Conservation (phyloP, 2,113 vertebrate genomes). For the Tapirus terrestris region DNA sequence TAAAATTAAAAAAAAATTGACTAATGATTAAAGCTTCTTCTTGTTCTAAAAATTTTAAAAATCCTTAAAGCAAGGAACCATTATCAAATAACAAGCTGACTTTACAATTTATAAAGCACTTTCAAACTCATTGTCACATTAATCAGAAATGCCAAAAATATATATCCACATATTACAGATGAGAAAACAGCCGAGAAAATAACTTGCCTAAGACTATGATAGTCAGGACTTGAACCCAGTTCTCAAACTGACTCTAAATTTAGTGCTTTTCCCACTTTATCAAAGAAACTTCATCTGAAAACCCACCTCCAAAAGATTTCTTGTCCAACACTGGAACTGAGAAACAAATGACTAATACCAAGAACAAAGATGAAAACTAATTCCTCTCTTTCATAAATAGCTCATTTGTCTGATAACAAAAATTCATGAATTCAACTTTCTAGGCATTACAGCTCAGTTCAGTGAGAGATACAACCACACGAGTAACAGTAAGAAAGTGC, state of each 20-base stretch:
- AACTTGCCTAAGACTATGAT: not conserved
- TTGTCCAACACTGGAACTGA: not conserved
- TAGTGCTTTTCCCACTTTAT: not conserved
- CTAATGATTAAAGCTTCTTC: not conserved
- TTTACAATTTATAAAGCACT: slow-evolving; percentile 14
- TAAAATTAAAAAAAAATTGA: not conserved
- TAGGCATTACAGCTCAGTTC: not conserved
- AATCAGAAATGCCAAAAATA: not conserved
- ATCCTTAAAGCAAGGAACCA: not conserved
- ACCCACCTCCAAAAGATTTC: not conserved
- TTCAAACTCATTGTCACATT: not conserved
- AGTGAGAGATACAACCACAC: not conserved
- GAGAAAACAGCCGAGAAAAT: not conserved
- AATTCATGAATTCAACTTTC: slow-evolving; percentile 18
- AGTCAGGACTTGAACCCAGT: not conserved
- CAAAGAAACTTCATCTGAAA: not conserved
- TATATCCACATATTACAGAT: not conserved
- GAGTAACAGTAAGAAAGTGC: not conserved
- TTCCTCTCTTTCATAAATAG: not conserved
- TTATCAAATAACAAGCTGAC: not conserved
- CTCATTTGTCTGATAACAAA: not conserved
- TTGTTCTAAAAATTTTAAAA: not conserved
- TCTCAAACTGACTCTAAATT: not conserved
- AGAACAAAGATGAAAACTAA: slow-evolving; percentile 16
- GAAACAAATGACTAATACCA: not conserved